Evolutionary conservation across 2,797 vertebrate species (phyloP).

Genomic region (Tinamus major): DNA sequence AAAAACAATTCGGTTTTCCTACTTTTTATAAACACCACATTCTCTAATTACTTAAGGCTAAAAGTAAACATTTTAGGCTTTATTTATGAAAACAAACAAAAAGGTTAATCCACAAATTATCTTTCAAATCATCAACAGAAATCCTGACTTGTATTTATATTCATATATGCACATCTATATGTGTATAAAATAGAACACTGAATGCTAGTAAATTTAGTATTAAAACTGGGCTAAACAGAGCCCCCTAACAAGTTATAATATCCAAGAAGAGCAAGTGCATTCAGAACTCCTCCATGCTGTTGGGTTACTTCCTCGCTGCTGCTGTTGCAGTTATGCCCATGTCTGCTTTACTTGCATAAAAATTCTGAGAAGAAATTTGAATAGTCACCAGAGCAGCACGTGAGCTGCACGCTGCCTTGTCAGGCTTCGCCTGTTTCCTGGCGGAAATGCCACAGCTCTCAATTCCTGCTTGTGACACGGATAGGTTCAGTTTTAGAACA

Average conservation of each 20-base stretch:
- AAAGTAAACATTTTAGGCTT: not conserved
- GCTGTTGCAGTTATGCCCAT: not conserved
- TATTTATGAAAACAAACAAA: not conserved
- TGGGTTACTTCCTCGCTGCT: not conserved
- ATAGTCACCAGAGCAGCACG: not conserved
- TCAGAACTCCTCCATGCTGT: not conserved
- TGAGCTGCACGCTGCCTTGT: not conserved
- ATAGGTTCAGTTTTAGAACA: slow-evolving; percentile 15
- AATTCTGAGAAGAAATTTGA: not conserved
- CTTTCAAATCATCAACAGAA: not conserved
- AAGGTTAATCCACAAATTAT: not conserved
- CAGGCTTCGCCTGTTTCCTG: slow-evolving; percentile 38
- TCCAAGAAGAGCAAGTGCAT: not conserved
- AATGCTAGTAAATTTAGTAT: not conserved
- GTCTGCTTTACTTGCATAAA: slow-evolving; percentile 18
- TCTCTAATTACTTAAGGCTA: not conserved
- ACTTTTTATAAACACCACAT: not conserved
- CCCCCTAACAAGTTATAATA: not conserved
- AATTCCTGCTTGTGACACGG: not conserved
- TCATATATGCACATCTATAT: not conserved
- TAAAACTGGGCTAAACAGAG: not conserved
- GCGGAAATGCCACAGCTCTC: not conserved
- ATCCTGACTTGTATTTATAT: not conserved
- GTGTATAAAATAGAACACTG: not conserved
- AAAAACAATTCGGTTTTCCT: not conserved